Percentiles rank a stretch among this genome's conserved stretches.
Evolutionary conservation across 2,888 invertebrate genomes (phyloP).

Genomic region (Galerucella pusilla): DNA sequence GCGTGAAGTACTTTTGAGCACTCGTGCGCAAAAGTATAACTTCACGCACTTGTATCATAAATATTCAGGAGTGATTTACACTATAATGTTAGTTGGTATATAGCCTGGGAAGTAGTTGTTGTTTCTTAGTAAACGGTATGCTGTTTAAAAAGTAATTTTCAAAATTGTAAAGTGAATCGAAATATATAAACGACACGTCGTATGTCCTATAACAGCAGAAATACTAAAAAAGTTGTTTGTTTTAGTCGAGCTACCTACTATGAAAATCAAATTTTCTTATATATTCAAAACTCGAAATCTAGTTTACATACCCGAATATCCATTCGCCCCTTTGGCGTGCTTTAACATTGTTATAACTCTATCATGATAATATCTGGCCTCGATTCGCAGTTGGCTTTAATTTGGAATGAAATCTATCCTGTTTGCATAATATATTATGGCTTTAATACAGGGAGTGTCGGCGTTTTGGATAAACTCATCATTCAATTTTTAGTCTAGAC

Average conservation of each 20-base stretch:
- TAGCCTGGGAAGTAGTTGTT: too few relatives aligned
- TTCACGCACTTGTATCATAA: too few relatives aligned
- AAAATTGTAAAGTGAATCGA: too few relatives aligned
- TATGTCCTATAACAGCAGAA: neutral
- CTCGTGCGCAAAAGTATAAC: too few relatives aligned
- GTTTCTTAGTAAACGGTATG: too few relatives aligned
- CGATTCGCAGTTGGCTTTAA: conserved; percentile 50
- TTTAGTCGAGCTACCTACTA: conserved; percentile 51
- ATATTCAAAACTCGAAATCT: conserved; percentile 30
- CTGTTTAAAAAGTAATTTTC: too few relatives aligned
- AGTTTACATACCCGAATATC: conserved; percentile 46
- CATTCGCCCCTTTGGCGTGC: conserved; percentile 51
- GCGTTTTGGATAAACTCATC: neutral
- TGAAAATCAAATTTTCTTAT: conserved; percentile 48
- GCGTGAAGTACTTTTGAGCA: too few relatives aligned
- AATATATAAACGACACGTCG: neutral
- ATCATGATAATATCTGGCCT: conserved; percentile 55
- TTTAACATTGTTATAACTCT: conserved; percentile 60
- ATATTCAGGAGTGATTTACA: too few relatives aligned
- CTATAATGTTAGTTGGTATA: too few relatives aligned
- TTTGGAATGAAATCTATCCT: conserved; percentile 36
- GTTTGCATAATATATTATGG: conserved; percentile 31
- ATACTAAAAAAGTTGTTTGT: too few relatives aligned
- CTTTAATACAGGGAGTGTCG: neutral
- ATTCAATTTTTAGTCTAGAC: neutral